Base-by-base conservation (phyloP, 53 echinoderm and acorn worm species). In the Temnopleurus reevesii region DNA sequence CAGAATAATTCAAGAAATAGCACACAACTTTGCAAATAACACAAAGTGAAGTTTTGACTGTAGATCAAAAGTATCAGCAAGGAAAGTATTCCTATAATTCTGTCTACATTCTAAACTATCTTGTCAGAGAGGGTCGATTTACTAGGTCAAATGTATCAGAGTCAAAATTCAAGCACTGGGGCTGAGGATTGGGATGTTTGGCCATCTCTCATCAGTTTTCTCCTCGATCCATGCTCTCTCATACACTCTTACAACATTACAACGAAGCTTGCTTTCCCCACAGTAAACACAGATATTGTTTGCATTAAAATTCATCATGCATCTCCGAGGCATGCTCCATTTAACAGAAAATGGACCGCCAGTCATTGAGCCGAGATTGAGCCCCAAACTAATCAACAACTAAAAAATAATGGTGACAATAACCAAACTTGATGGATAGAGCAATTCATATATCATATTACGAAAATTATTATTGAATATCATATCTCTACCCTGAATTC, bases 271-370 rank as follows among this genome's bases (percentile, higher is more conserved):
- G 63, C 63, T 34, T 71, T n/a, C n/a, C 18, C 71, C 41, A 71
- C 35, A 34, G 71, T 71, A 18, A 71, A 71, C 71, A 71, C 41
- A 71, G 71, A 71, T 71, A 13, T 36, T 71, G 71, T 71, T 71
- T 71, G 71, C 41, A 71, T 71, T 71, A 41, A 41, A 71, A 71
- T 71, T 71, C 71, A 71, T 71, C 71, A 71, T 71, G 71, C 71
- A 71, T 41, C 43, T 71, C 36, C 15, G 15, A 38, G n/a, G 71
- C 41, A 71, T 71, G 71, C 41, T 10, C 71, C 71, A 71, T 71
- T 71, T 71, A 71, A 71, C 71, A 71, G 71, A 71, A 71, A 71
- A 71, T 71, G 71, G 71, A 41, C 71, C 71, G 71, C 71, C 41
- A 41, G n/a, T 23, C 13, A n/a, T 41, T 41, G 15, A 71, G 71